Evolutionary conservation across 1,140 invertebrate species (phyloP), one percentile per base, ranked within the genome.

Genomic region (Protaetia brevitarsis): DNA sequence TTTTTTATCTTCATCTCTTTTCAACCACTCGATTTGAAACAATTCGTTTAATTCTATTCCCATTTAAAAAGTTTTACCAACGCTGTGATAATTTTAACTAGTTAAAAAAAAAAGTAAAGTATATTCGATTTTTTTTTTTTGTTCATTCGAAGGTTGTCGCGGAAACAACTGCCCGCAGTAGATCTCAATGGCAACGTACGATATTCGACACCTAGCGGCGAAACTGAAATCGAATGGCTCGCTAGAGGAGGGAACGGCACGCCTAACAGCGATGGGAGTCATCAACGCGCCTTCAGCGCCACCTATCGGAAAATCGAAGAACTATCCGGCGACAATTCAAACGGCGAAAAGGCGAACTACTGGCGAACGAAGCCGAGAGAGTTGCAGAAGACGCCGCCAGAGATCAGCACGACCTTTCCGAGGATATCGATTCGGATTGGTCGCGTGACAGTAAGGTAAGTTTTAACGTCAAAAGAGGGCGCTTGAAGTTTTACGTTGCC

Each of bases 121-220:
- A 51, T 21, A 16, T 37, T 59, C 57, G 2, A 2, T 36, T 11
- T 8, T 23, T 64, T 65, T 36, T 51, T 41, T 66, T n/a, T n/a
- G n/a, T n/a, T n/a, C n/a, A n/a, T n/a, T n/a, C 23, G 4, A 41
- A 76, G 75, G 63, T 69, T 78, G 28, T 75, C 74, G 3, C 66
- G 77, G 66, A 72, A 72, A 68, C 77, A 78, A 66, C 66, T 78
- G 13, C 77, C 76, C 7, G 71, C 70, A 2, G 73, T 78, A 1
- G 68, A 77, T 65, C n/a, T 72, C 21, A 70, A 76, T 62, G 77
- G 77, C 7, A 70, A 65, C 41, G 70, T 78, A 11, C 65, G 75
- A 16, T 77, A 77, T 66, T 74, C 77, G 19, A 66, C 74, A 21
- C 76, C 75, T 6, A 58, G 51, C 51, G 74, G 76, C 8, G 72